phyloP scores from a whole-genome alignment of 1,140 invertebrate genomes.

The Neodiprion virginianus region DNA sequence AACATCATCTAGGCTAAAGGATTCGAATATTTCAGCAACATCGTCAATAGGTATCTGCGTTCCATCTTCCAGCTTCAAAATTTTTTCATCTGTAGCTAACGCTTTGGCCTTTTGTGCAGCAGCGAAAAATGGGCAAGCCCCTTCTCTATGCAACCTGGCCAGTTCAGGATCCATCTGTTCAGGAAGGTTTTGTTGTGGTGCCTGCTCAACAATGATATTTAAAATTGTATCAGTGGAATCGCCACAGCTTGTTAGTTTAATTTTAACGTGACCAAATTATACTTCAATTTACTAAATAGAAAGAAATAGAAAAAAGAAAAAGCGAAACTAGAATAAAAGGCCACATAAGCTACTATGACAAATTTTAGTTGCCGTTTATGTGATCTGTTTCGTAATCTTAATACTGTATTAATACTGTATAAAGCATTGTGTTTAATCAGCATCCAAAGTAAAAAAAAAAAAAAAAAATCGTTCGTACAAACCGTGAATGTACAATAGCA shows the following conservation, averaged over 20 bases:
- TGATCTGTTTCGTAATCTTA: no score
- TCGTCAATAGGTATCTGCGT: slow-evolving; percentile 62
- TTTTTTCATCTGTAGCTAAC: slow-evolving; percentile 51
- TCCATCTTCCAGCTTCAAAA: slow-evolving; percentile 56
- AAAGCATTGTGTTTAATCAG: no score
- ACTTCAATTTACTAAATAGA: background rate
- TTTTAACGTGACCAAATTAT: background rate
- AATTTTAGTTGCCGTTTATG: background rate
- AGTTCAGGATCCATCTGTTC: slow-evolving; percentile 48
- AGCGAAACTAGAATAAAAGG: background rate
- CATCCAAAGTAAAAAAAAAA: no score
- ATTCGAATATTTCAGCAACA: slow-evolving; percentile 65
- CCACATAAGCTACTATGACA: background rate
- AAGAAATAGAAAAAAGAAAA: background rate
- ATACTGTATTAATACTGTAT: no score
- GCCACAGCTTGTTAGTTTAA: background rate
- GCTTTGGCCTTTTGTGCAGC: slow-evolving; percentile 51
- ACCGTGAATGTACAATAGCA: no score
- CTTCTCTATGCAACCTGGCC: slow-evolving; percentile 49
- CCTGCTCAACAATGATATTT: slow-evolving; percentile 31
- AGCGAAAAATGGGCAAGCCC: slow-evolving; percentile 51
- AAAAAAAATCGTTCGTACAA: no score
- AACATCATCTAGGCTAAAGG: slow-evolving; percentile 62
- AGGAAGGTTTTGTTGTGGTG: slow-evolving; percentile 42
- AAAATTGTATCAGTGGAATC: background rate